These are phyloP conservation scores for Philereme transversata DNA, from an alignment of 2,888 invertebrate species.

Conservation along the genomic window DNA sequence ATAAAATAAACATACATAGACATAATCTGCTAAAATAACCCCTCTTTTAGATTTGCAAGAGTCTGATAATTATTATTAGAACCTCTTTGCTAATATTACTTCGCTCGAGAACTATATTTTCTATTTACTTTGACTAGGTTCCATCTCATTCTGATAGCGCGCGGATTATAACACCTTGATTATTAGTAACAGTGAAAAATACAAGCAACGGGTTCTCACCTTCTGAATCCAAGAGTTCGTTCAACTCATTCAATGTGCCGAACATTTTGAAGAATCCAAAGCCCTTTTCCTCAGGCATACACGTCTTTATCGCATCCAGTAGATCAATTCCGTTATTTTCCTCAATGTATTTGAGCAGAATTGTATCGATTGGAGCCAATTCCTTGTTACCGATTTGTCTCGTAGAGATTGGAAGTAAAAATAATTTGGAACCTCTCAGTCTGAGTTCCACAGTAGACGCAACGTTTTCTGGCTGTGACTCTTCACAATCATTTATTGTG, in stretches of 20 bases:
- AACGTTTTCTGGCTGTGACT: slow-evolving; percentile 26
- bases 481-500: slow-evolving; percentile 1
- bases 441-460: slow-evolving; percentile 41
- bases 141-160: too few relatives aligned
- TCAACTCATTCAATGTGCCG: slow-evolving; percentile 67
- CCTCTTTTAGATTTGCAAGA: too few relatives aligned
- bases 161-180: too few relatives aligned
- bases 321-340: slow-evolving; percentile 26
- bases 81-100: too few relatives aligned
- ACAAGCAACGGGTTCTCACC: slow-evolving; percentile 52
- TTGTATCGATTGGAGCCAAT: slow-evolving; percentile 39
- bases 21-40: too few relatives aligned
- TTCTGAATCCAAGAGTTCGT: slow-evolving; percentile 66
- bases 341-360: slow-evolving; percentile 50
- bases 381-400: slow-evolving; percentile 44
- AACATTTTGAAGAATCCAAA: slow-evolving; percentile 63
- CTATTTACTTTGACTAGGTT: too few relatives aligned
- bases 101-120: too few relatives aligned
- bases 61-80: too few relatives aligned
- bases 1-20: too few relatives aligned
- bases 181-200: too few relatives aligned
- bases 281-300: slow-evolving; percentile 33
- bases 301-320: slow-evolving; percentile 14
- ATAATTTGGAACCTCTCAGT: slow-evolving; percentile 49
- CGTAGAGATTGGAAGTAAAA: slow-evolving; percentile 53